Evolutionary conservation across 2,888 invertebrate genomes (phyloP).

Genomic region (Ferdinandea cuprea): DNA sequence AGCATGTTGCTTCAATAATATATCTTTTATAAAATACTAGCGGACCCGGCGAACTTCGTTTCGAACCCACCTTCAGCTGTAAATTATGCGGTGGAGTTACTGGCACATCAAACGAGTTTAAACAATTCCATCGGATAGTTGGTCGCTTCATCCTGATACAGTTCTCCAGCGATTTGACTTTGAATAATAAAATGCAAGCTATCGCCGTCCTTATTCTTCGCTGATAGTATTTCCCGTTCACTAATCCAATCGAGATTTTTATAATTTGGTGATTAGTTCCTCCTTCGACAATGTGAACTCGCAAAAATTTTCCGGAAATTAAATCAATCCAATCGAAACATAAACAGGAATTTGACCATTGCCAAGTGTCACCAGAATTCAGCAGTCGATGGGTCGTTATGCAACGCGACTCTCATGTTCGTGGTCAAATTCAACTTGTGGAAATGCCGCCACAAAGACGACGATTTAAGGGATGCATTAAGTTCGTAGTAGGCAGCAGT

Average conservation of each 20-base stretch:
- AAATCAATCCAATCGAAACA: not conserved
- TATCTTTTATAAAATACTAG: too few relatives aligned
- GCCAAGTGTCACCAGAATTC: too few relatives aligned
- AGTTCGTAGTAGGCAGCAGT: not conserved
- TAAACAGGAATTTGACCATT: too few relatives aligned
- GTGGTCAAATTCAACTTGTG: constrained; percentile 61
- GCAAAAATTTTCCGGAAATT: not conserved
- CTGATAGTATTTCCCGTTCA: not conserved
- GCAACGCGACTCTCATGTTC: constrained; percentile 54
- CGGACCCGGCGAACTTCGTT: too few relatives aligned
- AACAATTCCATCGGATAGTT: constrained; percentile 1
- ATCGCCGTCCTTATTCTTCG: not conserved
- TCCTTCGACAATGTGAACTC: not conserved
- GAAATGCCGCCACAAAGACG: constrained; percentile 1
- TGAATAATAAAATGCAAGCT: not conserved
- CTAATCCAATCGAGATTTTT: not conserved
- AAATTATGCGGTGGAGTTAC: not conserved
- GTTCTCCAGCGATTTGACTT: not conserved
- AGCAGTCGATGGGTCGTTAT: too few relatives aligned
- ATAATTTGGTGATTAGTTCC: not conserved
- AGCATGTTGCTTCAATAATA: too few relatives aligned
- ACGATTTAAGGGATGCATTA: not conserved
- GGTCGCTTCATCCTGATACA: not conserved
- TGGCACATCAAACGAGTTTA: not conserved
- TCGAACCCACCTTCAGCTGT: not conserved